These are phyloP conservation scores for Galeruca laticollis DNA, from an alignment of 2,888 invertebrate genomes.

Conservation along the genomic window DNA sequence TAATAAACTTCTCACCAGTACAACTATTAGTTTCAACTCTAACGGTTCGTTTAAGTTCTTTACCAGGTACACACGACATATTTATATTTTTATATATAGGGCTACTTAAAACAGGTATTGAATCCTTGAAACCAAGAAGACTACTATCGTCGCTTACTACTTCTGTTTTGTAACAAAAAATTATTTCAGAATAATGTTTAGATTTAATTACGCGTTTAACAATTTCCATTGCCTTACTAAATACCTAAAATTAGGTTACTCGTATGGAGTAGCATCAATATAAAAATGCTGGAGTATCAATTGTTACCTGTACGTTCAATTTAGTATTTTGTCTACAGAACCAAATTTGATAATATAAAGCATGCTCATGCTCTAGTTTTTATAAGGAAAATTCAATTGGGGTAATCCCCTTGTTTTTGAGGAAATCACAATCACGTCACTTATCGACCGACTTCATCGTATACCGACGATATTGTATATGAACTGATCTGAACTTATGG, in stretches of 20 bases:
- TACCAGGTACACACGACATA: neutral
- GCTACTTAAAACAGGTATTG: slow-evolving; percentile 33
- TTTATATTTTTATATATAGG: slow-evolving; percentile 11
- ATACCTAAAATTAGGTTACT: slow-evolving; percentile 31
- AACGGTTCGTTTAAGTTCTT: slow-evolving; percentile 19
- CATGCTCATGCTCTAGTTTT: slow-evolving; percentile 1
- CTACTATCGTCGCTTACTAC: slow-evolving; percentile 17
- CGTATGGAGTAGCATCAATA: slow-evolving; percentile 5
- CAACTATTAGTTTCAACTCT: slow-evolving; percentile 36
- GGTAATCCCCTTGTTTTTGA: slow-evolving; percentile 35
- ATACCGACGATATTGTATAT: neutral
- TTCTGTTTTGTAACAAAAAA: slow-evolving; percentile 34
- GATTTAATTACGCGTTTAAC: slow-evolving; percentile 34
- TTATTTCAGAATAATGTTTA: slow-evolving; percentile 30
- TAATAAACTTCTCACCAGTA: slow-evolving; percentile 51
- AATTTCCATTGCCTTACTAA: slow-evolving; percentile 38
- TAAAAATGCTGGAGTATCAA: neutral
- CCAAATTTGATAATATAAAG: neutral
- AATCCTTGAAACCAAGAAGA: slow-evolving; percentile 39
- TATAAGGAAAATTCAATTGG: slow-evolving; percentile 15
- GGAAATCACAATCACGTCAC: slow-evolving; percentile 12
- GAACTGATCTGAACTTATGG: no score
- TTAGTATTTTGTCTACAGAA: neutral
- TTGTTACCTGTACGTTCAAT: neutral
- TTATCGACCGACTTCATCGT: slow-evolving; percentile 8